A percentile compares a stretch with the other conserved stretches of the same genome.
These are phyloP conservation scores for Sphenodon punctatus DNA, from an alignment of 2,797 vertebrate genomes.

Conservation along the genomic window DNA sequence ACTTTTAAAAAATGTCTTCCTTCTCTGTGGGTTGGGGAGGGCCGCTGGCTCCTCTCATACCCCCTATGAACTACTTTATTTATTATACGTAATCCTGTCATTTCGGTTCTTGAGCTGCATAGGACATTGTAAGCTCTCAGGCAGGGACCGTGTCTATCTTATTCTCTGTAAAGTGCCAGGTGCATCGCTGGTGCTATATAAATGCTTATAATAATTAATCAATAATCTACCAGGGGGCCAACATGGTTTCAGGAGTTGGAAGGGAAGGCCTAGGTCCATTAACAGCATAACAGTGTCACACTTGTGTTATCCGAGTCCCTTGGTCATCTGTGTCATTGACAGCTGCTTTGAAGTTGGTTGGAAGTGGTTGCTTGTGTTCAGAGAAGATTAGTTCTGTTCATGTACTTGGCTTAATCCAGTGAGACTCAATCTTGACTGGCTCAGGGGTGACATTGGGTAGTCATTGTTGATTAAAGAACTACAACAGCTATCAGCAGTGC, in stretches of 20 bases:
- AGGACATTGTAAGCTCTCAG: too few relatives aligned
- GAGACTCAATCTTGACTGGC: too few relatives aligned
- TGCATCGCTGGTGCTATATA: too few relatives aligned
- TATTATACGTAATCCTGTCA: not conserved
- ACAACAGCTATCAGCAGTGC: too few relatives aligned
- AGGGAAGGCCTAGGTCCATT: not conserved
- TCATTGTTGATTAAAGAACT: too few relatives aligned
- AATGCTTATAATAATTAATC: too few relatives aligned
- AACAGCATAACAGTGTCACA: not conserved
- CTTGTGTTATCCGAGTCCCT: not conserved
- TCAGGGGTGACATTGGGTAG: too few relatives aligned
- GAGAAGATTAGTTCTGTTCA: not conserved
- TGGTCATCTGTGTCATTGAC: fast-evolving
- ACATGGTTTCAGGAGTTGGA: not conserved
- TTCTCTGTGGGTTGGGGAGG: not conserved
- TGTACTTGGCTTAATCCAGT: not conserved
- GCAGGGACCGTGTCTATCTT: too few relatives aligned
- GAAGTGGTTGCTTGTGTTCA: not conserved
- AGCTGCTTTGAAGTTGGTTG: not conserved
- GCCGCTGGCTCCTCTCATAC: not conserved
- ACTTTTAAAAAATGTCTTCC: not conserved
- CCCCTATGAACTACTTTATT: not conserved
- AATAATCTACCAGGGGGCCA: not conserved
- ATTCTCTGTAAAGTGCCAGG: too few relatives aligned
- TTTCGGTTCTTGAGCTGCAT: too few relatives aligned